Conservation (phyloP, 2,888 invertebrate genomes). For the Agrotis ipsilon region DNA sequence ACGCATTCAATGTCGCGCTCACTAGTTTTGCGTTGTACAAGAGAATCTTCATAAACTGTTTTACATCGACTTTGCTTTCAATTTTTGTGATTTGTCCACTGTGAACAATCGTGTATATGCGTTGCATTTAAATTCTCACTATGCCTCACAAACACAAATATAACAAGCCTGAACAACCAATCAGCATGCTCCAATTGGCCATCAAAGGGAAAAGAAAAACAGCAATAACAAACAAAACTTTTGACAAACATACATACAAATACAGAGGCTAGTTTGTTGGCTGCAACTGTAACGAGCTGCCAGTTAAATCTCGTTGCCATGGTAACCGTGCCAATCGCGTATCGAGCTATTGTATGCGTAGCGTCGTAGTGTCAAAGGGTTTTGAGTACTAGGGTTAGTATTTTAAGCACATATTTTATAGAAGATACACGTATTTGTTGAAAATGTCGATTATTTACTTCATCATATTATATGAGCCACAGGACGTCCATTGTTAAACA, state of each 20-base stretch:
- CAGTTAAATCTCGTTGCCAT: conserved; percentile 26
- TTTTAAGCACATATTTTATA: too few species aligned
- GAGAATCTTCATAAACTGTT: too few species aligned
- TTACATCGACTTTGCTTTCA: too few species aligned
- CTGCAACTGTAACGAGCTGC: conserved; percentile 36
- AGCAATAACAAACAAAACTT: conserved; percentile 18
- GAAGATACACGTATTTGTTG: too few species aligned
- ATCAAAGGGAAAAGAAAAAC: conserved; percentile 30
- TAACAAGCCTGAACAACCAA: neutral
- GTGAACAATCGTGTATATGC: too few species aligned
- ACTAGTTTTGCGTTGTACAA: too few species aligned
- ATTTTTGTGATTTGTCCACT: too few species aligned
- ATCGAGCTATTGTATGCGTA: conserved; percentile 18
- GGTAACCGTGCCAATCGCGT: conserved; percentile 37
- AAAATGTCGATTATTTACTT: neutral
- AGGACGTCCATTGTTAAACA: too few species aligned
- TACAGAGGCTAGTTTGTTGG: conserved; percentile 4
- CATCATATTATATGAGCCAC: too few species aligned
- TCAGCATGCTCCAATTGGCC: conserved; percentile 5
- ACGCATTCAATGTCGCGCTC: too few species aligned
- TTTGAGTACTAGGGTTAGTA: neutral
- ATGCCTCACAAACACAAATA: neutral
- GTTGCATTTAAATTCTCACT: neutral
- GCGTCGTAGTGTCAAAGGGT: conserved; percentile 12
- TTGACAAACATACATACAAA: neutral